Base-by-base conservation (phyloP, 2,797 vertebrate genomes). In the Sebastes umbrosus region DNA sequence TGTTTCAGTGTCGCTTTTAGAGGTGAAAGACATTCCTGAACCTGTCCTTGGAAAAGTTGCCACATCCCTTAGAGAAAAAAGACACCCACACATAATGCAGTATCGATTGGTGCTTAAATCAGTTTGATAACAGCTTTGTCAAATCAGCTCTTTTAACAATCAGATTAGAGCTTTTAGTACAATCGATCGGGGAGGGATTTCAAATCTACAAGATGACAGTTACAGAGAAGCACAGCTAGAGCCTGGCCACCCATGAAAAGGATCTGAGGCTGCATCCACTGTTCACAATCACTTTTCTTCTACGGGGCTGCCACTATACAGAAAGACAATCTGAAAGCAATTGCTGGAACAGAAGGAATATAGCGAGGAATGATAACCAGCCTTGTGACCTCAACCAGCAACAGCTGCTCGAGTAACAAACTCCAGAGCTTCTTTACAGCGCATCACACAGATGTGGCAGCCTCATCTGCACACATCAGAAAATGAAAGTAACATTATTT, bases 131-230 rank as follows among this genome's bases (percentile, higher is more conserved):
- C 93, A 92, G 95, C 95, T 96, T 95, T 95, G 95, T 96, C 95
- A 95, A 95, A 96, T 96, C 96, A 96, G 95, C 96, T 95, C 94
- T 95, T 96, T 95, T 94, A 94, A 95, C 93, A 96, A 96, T 96
- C 94, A 95, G 94, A 96, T 96, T 96, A 96, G 84, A 93, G 95
- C 95, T 96, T 96, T 96, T 95, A 96, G 94, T 90, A 69, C 86
- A 79, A 96, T 96, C 94, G 95, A 96, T 95, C 43, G 83, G 46
- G 76, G 86, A 85, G 75, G 92, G 87, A 91, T 95, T 94, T 95
- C 84, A 93, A 95, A 94, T 92, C 86, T 93, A 83, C 90, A 89
- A 90, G 92, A 95, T 93, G 94, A 95, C 95, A 90, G 89, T 92
- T 84, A 88, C 76, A 80, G 80, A 91, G 89, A 69, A 85, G 87